Conservation (phyloP, 2,888 invertebrate genomes). For the Orgyia antiqua region DNA sequence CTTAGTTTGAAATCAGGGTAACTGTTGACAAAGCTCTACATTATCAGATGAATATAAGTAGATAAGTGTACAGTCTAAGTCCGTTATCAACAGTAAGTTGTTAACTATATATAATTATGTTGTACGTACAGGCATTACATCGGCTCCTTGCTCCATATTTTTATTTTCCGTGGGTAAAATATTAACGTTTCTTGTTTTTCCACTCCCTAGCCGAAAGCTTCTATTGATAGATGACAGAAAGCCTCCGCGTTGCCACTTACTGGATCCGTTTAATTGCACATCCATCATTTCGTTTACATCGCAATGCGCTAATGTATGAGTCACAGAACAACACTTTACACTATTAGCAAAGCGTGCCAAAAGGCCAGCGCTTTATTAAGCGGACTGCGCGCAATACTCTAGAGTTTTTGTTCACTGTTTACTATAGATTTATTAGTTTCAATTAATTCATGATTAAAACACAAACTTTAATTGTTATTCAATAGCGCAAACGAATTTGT, state of each 20-base stretch:
- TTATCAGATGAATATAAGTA: not conserved
- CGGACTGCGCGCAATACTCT: slow-evolving; percentile 26
- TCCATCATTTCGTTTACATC: slow-evolving; percentile 68
- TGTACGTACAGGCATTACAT: slow-evolving; percentile 47
- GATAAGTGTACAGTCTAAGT: not conserved
- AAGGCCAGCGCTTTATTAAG: slow-evolving; percentile 41
- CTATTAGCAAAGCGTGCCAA: slow-evolving; percentile 49
- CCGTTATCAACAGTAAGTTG: slow-evolving; percentile 12
- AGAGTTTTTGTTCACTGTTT: slow-evolving; percentile 22
- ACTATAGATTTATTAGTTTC: slow-evolving; percentile 11
- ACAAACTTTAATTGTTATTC: slow-evolving; percentile 7
- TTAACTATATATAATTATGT: too few species aligned
- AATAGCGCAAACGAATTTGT: slow-evolving; percentile 22
- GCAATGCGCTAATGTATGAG: slow-evolving; percentile 47
- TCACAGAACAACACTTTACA: slow-evolving; percentile 53
- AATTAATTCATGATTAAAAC: slow-evolving; percentile 21
- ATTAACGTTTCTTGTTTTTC: slow-evolving; percentile 46
- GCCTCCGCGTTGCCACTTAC: slow-evolving; percentile 68
- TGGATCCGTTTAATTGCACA: slow-evolving; percentile 57
- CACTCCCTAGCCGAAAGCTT: slow-evolving; percentile 63
- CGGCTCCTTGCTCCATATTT: slow-evolving; percentile 44
- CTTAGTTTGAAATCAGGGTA: too few species aligned
- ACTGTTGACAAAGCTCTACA: too few species aligned
- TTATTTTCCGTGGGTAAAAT: slow-evolving; percentile 48
- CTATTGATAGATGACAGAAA: slow-evolving; percentile 68